Evolutionary conservation across 2,888 invertebrate species (phyloP), one percentile per base, ranked within the genome.

Genomic region (Chrysolina haemoptera): DNA sequence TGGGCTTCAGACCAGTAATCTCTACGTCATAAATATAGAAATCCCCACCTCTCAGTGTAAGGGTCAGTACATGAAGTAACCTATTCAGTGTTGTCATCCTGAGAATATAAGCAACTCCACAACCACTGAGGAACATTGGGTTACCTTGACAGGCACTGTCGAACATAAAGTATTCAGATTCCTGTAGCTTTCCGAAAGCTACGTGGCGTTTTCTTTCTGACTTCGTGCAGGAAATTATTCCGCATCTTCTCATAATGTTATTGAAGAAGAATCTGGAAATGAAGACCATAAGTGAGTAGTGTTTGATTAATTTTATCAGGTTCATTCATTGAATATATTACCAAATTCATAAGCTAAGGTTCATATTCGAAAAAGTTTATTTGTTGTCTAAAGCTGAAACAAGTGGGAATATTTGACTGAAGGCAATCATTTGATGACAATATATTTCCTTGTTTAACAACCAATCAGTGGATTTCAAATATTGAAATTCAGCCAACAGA

Each of bases 101-200:
- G 63, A 93, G 85, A 63, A 92, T 87, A 81, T 93, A 93, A 0
- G 92, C 89, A 10, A 89, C 88, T 16, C 86, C 87, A 27, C n/a
- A 73, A 59, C 68, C 90, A 0, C 91, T 90, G 41, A 89, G 86
- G 82, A 92, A 93, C 80, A 93, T 84, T 0, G 93, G 93, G 3
- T 89, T 86, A 9, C 93, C 93, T 78, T 88, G 87, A 75, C 90
- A 90, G 85, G 92, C 92, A 78, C 92, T 92, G 81, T 93, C 93
- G 82, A 90, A 93, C 91, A 93, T 90, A 79, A 92, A 93, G 82
- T 92, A 93, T 12, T 92, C 92, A 14, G 85, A 82, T 0, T 88
- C 88, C 41, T 79, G 77, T 1, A 83, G 76, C 77, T 87, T 87
- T 5, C 87, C 88, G 70, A 88, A 88, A 0, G 86, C 84, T 0